Evolutionary conservation across 1,140 invertebrate genomes (phyloP), one percentile per base, ranked within the genome.

Genomic region (Colletes latitarsis): DNA sequence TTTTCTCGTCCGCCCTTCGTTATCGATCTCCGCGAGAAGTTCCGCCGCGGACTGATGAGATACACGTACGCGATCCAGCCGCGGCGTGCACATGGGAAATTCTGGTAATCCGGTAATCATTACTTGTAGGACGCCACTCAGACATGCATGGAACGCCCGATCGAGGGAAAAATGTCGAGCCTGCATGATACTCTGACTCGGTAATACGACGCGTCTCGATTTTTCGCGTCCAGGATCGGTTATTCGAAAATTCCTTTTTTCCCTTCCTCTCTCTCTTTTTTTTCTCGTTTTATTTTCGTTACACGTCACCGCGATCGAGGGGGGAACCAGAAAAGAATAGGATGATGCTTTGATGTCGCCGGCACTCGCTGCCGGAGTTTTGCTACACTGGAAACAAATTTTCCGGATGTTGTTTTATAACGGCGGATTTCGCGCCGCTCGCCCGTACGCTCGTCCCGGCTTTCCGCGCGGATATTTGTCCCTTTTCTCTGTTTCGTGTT

Each of bases 101-200:
- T 75, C 72, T 75, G 72, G 78, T 80, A 80, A 80, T 80, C 78
- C 55, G 78, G 72, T 75, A 66, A 80, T 80, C 78, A 80, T 80
- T 75, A 80, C 78, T 74, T 80, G 72, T 75, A 80, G 71, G 63
- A 66, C 62, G 60, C 72, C 63, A 75, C 78, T 80, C 78, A 80
- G 78, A 75, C 78, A 80, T 80, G 78, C 78, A 80, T 80, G 46
- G 46, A 75, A 67, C 21, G 19, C 77, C 30, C 17, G 60, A 3
- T 17, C 46, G 41, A 12, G 39, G 46, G 15, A 62, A 75, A 75
- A 74, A 74, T 67, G 52, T 52, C 49, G 14, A 41, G n/a, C 4
- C 19, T 6, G 17, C 52, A 58, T 57, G 53, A 58, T 39, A 43
- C 60, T 67, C 39, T 17, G 17, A 30, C 0, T 6, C 4, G 17